Conservation (phyloP, 2,888 invertebrate species). For the Endomychus coccineus region DNA sequence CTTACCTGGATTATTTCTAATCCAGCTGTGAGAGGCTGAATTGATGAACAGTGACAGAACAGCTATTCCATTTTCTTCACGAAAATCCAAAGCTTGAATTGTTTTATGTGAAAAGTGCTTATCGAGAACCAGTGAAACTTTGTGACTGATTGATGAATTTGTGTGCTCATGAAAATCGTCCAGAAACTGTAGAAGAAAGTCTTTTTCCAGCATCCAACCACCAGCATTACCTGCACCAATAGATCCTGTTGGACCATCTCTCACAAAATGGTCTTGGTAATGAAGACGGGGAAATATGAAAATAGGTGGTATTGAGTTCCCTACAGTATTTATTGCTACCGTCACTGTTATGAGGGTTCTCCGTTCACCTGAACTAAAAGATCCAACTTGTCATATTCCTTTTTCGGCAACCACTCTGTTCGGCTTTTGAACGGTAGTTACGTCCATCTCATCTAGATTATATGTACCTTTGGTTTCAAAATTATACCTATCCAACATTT, state of each 20-base stretch:
- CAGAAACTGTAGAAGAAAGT: background rate
- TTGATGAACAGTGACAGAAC: too few relatives aligned
- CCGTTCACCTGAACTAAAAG: too few relatives aligned
- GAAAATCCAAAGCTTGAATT: too few relatives aligned
- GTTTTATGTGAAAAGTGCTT: constrained; percentile 1
- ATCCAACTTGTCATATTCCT: too few relatives aligned
- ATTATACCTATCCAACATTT: background rate
- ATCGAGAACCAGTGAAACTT: background rate
- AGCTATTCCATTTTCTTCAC: too few relatives aligned
- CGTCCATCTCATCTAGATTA: constrained; percentile 1
- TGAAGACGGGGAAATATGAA: constrained; percentile 2
- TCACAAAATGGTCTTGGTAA: constrained; percentile 1
- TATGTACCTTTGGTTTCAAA: constrained; percentile 1
- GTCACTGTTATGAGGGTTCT: too few relatives aligned
- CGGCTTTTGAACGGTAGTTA: constrained; percentile 1
- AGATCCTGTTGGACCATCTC: constrained; percentile 1
- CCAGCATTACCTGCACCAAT: background rate
- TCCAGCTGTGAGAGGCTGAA: too few relatives aligned
- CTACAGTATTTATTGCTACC: background rate
- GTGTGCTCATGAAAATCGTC: background rate
- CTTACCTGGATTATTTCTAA: too few relatives aligned
- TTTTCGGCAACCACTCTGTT: background rate
- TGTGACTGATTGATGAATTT: background rate
- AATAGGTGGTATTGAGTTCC: constrained; percentile 2
- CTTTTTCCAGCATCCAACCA: constrained; percentile 1